phyloP scores from a whole-genome alignment of 2,888 invertebrate species.

The Drymonia ruficornis region DNA sequence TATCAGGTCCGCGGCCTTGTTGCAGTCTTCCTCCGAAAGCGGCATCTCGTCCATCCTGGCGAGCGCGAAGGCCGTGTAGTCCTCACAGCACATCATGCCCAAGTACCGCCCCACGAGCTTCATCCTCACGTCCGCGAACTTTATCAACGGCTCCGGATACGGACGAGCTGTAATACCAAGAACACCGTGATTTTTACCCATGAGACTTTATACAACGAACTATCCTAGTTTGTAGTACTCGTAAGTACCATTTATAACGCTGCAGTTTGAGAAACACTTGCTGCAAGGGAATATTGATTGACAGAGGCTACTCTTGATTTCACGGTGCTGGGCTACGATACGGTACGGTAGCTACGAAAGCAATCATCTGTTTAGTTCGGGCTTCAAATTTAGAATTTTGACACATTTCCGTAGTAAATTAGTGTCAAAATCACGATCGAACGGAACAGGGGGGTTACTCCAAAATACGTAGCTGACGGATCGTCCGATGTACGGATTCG shows the following conservation, averaged over 20 bases:
- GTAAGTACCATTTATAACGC: background rate
- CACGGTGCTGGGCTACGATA: too few relatives aligned
- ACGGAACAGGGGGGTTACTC: too few relatives aligned
- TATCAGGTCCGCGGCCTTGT: background rate
- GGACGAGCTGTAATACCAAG: constrained; percentile 57
- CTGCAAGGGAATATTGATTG: too few relatives aligned
- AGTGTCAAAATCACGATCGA: too few relatives aligned
- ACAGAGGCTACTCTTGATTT: too few relatives aligned
- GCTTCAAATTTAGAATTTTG: too few relatives aligned
- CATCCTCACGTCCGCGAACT: constrained; percentile 63
- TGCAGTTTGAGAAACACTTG: too few relatives aligned
- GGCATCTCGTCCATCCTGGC: constrained; percentile 58
- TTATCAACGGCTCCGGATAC: constrained; percentile 54
- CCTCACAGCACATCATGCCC: constrained; percentile 73
- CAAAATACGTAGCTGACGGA: too few relatives aligned
- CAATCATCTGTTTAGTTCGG: too few relatives aligned
- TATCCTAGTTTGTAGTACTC: background rate
- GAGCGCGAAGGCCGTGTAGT: constrained; percentile 61
- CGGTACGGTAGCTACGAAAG: too few relatives aligned
- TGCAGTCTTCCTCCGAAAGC: constrained; percentile 55
- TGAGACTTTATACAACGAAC: constrained; percentile 9
- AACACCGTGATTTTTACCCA: constrained; percentile 14
- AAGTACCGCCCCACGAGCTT: constrained; percentile 59
- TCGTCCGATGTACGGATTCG: too few relatives aligned
- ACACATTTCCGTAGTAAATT: too few relatives aligned